Evolutionary conservation across 2,888 invertebrate species (phyloP), one percentile per base, ranked within the genome.

Genomic region (Pyrrhia umbra): DNA sequence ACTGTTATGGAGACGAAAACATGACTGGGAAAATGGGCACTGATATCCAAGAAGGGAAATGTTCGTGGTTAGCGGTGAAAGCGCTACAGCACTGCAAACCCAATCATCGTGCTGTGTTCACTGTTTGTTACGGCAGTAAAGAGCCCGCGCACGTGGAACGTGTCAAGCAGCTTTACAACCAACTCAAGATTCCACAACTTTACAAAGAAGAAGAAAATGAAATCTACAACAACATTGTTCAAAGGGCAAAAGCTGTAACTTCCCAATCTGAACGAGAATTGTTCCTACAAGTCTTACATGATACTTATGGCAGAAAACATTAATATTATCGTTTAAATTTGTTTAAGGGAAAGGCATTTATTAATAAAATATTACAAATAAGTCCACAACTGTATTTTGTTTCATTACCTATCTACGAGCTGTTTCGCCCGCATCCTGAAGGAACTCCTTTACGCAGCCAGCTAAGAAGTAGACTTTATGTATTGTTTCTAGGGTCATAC

Each of bases 11-110:
- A 0, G 96, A 98, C 83, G 96, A 97, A 30, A 94, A 95, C 1
- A 90, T 97, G 0, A 98, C 97, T 0, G 99, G 99, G 0, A 99
- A 99, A 95, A 91, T 96, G 15, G 98, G 98, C 4, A 97, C 96
- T 0, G 99, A 99, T 85, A 99, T 99, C 76, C 96, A 97, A 87
- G 98, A 98, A 83, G 98, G 98, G 42, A 99, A 99, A 91, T 99
- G 99, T 89, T 96, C 98, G 0, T 99, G 99, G 99, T 92, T 98
- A 37, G 96, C 97, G 0, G 97, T 98, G 0, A 96, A 97, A 98
- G 97, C 59, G 23, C 95, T 98, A 69, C 96, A 97, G 88, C 95
- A 96, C 47, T 97, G 97, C 16, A 96, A 94, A 54, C 92, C 95
- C 0, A 93, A 95, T 4, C 97, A 98, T 82, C 95, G 95, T 59